Evolutionary conservation across 2,113 vertebrate genomes (phyloP), one percentile per base, ranked within the genome.

Genomic region (Daubentonia madagascariensis): DNA sequence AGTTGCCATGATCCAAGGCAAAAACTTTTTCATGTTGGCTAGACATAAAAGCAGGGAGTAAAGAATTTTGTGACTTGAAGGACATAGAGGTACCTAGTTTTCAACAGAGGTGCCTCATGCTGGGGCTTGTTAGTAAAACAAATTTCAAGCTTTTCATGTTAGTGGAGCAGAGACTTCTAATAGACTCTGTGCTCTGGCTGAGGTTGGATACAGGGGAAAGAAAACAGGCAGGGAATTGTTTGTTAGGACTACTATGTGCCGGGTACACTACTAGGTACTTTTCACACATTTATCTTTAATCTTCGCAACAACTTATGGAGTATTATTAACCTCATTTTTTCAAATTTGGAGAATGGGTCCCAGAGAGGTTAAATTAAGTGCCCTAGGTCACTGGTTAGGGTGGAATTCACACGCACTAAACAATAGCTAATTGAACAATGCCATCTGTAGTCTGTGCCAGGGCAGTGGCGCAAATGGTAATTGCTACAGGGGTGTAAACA

Each of bases 351-450:
- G 81, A 91, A 45, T 54, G 85, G 72, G n/a, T 45, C 85, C 93
- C 67, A 45, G 65, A 57, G 48, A 94, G 61, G 76, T 96, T 94
- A 89, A 94, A 87, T 59, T 13, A 54, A 94, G 45, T 78, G 89
- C 94, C 79, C 52, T 76, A 65, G 76, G 92, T 95, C 91, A 89
- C 37, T 89, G 94, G 84, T 87, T 43, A 96, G 79, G 65, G 80
- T 8, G 3, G 59, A 89, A 85, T 94, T 96, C 89, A 87, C 76
- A 86, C 45, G 37, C 84, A 85, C 75, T 65, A 81, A 85, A 97
- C 96, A 97, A 96, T 68, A 87, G 57, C 79, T 92, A 75, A 95
- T 87, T 96, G 94, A 98, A 97, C 84, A 94, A 87, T 96, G 70
- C 86, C 89, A 61, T 91, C 93, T 91, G 40, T 16, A 35, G 54